Evolutionary conservation across 2,888 invertebrate genomes (phyloP), one percentile per base, ranked within the genome.

Genomic region (Griposia aprilina): DNA sequence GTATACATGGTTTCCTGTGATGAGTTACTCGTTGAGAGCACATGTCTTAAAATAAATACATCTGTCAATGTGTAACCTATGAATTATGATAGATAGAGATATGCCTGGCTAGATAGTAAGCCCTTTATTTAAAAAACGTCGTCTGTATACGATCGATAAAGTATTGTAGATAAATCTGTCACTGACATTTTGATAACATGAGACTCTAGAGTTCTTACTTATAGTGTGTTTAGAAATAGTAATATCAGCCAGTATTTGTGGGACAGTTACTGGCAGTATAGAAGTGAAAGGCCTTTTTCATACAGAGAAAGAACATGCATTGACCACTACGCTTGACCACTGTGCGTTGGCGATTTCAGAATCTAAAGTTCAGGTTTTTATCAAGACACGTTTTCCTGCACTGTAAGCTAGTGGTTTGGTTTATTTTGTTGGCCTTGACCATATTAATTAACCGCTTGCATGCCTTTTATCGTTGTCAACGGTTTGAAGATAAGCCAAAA

Each of bases 141-240:
- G 60, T 63, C 52, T 67, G 30, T 41, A 26, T 50, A 66, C 26
- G 52, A 52, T 82, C 52, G 77, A 82, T 82, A 67, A 80, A 48
- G 20, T 62, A 36, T 13, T 83, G 71, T 69, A 55, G 63, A 81
- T 83, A 81, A 81, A 83, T 86, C 78, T 86, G 69, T 86, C 83
- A 74, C 30, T 74, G 63, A 65, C 75, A 83, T 60, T 65, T 74
- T 23, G 59, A 73, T 82, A 82, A 74, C 55, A 62, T 26, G 65
- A n/a, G 41, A 48, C 55, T 36, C 55, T 36, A n/a, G 59, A 59
- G 59, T 59, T 57, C n/a, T 57, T 48, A n/a, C n/a, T 23, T 36
- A 50, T 17, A 48, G 36, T 41, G 17, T 36, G 41, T 17, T n/a
- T 52, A 10, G 59, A 20, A 73, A 36, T 57, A n/a, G 45, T 55